These are phyloP conservation scores for Colletes latitarsis DNA, from an alignment of 1,140 invertebrate species.

Conservation along the genomic window DNA sequence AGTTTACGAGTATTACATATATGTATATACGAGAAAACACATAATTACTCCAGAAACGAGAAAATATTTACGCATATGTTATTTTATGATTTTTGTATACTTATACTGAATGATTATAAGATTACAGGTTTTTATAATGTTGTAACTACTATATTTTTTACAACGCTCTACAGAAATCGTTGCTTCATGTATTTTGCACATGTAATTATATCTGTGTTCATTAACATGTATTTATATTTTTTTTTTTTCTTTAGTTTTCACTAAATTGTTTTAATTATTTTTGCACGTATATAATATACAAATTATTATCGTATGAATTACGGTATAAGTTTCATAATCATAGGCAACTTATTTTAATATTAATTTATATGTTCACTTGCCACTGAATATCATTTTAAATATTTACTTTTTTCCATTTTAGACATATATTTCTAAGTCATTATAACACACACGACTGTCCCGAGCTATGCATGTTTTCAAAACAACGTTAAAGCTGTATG, in stretches of 20 bases:
- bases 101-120: conserved; percentile 34
- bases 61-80: conserved; percentile 46
- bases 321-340: conserved; percentile 6
- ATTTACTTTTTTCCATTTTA: conserved; percentile 52
- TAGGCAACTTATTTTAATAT: conserved; percentile 31
- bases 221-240: conserved; percentile 40
- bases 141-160: conserved; percentile 23
- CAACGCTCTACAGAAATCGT: conserved; percentile 23
- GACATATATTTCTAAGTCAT: conserved; percentile 36
- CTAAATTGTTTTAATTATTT: conserved; percentile 29
- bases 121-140: conserved; percentile 15
- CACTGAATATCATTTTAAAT: conserved; percentile 37
- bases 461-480: conserved; percentile 16
- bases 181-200: conserved; percentile 31
- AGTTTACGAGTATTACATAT: conserved; percentile 59
- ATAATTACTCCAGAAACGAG: conserved; percentile 47
- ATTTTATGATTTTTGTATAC: conserved; percentile 44
- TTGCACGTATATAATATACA: conserved; percentile 31
- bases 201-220: conserved; percentile 16
- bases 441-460: conserved; percentile 27
- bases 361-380: conserved; percentile 38
- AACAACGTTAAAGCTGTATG: neutral
- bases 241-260: conserved; percentile 10
- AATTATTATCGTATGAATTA: conserved; percentile 33
- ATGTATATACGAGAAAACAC: conserved; percentile 40